Percentiles rank a stretch among this genome's conserved stretches.
phyloP scores from a whole-genome alignment of 1,140 invertebrate species.

The Apolygus lucorum region DNA sequence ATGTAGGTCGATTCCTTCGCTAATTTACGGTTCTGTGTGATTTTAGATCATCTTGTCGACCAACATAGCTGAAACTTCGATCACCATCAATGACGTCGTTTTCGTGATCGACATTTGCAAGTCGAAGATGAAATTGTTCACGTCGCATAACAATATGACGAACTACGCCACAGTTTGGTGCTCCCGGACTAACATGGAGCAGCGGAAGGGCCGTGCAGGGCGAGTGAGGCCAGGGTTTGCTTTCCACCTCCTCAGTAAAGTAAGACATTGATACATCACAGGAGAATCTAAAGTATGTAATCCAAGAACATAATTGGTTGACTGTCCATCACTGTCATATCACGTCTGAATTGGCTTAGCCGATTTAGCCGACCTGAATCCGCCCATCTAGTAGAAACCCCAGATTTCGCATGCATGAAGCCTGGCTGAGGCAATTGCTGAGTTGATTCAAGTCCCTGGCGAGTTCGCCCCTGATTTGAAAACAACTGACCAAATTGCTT shows the following conservation, averaged over 20 bases:
- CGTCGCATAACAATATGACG: constrained; percentile 91
- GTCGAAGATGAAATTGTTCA: constrained; percentile 91
- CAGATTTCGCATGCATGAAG: too few relatives aligned
- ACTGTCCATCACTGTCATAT: background rate
- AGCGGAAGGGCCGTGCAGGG: constrained; percentile 83
- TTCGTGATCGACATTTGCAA: constrained; percentile 93
- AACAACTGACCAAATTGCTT: too few relatives aligned
- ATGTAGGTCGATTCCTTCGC: too few relatives aligned
- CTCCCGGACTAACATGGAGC: constrained; percentile 82
- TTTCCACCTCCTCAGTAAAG: constrained; percentile 74
- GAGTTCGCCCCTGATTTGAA: too few relatives aligned
- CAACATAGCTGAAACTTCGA: constrained; percentile 89
- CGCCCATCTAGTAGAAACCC: too few relatives aligned
- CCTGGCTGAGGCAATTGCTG: too few relatives aligned
- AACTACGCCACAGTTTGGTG: constrained; percentile 92
- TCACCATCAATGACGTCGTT: constrained; percentile 94
- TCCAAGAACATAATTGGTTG: background rate
- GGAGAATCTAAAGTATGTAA: too few relatives aligned
- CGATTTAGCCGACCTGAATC: too few relatives aligned
- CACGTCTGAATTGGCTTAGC: background rate
- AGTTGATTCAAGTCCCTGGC: too few relatives aligned
- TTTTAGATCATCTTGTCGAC: constrained; percentile 74
- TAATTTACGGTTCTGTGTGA: too few relatives aligned
- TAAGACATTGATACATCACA: constrained; percentile 33
- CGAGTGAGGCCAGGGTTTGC: constrained; percentile 79